Evolutionary conservation across 2,797 vertebrate genomes (phyloP).

Genomic region (Megalops cyprinoides): DNA sequence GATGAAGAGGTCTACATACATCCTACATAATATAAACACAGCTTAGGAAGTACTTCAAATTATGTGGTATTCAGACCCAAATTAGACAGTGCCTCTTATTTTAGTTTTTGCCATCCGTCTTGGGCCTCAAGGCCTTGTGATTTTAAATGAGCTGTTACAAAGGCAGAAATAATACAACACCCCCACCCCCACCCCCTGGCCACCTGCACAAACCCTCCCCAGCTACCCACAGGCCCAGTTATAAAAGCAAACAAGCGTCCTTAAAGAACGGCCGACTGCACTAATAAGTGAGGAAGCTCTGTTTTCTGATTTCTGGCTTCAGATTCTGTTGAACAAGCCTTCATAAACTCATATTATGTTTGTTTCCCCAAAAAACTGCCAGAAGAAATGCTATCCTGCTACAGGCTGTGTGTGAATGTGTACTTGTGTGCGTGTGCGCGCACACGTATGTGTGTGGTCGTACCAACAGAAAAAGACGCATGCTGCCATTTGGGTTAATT

Average conservation of each 20-base stretch:
- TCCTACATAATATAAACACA: constrained; percentile 45
- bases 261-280: constrained; percentile 62
- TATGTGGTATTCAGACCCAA: constrained; percentile 59
- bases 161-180: constrained; percentile 62
- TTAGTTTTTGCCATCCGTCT: constrained; percentile 63
- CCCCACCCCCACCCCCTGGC: constrained; percentile 53
- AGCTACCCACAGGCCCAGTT: constrained; percentile 59
- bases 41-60: constrained; percentile 57
- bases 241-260: constrained; percentile 70
- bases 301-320: constrained; percentile 56
- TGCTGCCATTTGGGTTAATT: constrained; percentile 87
- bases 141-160: constrained; percentile 72
- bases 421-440: constrained; percentile 60
- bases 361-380: constrained; percentile 57
- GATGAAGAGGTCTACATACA: constrained; percentile 8
- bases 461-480: constrained; percentile 81
- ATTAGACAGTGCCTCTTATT: constrained; percentile 61
- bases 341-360: constrained; percentile 34
- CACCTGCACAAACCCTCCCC: constrained; percentile 57
- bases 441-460: constrained; percentile 84
- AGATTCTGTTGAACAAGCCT: constrained; percentile 24
- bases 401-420: constrained; percentile 77
- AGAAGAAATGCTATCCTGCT: constrained; percentile 80
- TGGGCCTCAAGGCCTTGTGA: constrained; percentile 60
- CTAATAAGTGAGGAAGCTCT: constrained; percentile 43